Evolutionary conservation across 2,888 invertebrate genomes (phyloP).

Genomic region (Limnephilus auricula): DNA sequence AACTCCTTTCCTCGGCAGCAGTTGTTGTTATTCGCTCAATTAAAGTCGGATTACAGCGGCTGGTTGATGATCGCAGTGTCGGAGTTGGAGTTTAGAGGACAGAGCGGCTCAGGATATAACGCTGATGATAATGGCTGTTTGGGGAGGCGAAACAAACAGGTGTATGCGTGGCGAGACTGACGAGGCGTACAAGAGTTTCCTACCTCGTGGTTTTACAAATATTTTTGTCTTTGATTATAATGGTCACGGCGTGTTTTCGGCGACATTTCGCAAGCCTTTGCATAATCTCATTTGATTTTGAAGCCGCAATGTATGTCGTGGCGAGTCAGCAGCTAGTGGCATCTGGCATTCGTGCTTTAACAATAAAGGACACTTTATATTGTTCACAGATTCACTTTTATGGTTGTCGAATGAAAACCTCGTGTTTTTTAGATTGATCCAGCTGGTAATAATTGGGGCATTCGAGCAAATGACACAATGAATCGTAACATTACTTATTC

Average conservation of each 20-base stretch:
- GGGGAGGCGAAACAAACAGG: background rate
- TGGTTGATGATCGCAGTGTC: background rate
- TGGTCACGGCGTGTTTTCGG: background rate
- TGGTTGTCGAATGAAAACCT: background rate
- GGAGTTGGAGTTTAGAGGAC: background rate
- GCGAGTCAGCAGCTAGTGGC: background rate
- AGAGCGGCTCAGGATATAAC: background rate
- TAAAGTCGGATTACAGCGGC: slow-evolving; percentile 11
- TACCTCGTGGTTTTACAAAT: background rate
- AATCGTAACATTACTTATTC: background rate
- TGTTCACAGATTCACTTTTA: background rate
- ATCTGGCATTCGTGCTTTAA: background rate
- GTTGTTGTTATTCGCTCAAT: background rate
- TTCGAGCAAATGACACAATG: background rate
- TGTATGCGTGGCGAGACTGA: background rate
- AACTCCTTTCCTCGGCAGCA: background rate
- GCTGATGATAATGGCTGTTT: background rate
- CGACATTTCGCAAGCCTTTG: background rate
- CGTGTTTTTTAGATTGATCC: background rate
- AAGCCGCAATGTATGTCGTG: background rate
- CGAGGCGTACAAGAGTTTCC: background rate
- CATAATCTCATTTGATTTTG: background rate
- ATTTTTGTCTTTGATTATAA: background rate
- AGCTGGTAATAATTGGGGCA: background rate
- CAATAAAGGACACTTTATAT: background rate